Evolutionary conservation across 2,888 invertebrate species (phyloP).

Genomic region (Drosophila kanekoi): DNA sequence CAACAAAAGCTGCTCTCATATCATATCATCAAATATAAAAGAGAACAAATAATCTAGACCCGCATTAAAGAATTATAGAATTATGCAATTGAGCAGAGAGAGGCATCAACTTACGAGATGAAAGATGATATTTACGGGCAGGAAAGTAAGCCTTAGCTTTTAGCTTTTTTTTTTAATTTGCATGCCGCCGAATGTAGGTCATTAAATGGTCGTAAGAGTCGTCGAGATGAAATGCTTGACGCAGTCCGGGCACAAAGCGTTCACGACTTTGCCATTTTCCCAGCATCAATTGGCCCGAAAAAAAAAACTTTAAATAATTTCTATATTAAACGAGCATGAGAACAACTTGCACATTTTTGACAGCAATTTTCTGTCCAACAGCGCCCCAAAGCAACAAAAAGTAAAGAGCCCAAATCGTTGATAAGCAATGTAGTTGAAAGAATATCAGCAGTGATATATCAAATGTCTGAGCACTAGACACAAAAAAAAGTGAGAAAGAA

Average conservation of each 20-base stretch:
- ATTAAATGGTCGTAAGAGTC: slow-evolving; percentile 51
- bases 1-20: slow-evolving; percentile 68
- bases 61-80: slow-evolving; percentile 34
- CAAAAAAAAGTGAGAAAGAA: slow-evolving; percentile 4
- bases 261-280: slow-evolving; percentile 67
- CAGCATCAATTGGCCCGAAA: slow-evolving; percentile 48
- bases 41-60: slow-evolving; percentile 39
- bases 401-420: slow-evolving; percentile 32
- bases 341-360: slow-evolving; percentile 69
- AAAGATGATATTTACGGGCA: slow-evolving; percentile 14
- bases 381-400: slow-evolving; percentile 47
- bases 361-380: slow-evolving; percentile 59
- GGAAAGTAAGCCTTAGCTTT: slow-evolving; percentile 13
- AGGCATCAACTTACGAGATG: slow-evolving; percentile 4
- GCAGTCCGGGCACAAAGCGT: slow-evolving; percentile 43
- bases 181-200: slow-evolving; percentile 52
- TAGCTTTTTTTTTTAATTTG: slow-evolving; percentile 39
- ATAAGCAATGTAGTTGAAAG: slow-evolving; percentile 58
- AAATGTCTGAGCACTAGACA: slow-evolving; percentile 36
- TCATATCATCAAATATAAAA: slow-evolving; percentile 55
- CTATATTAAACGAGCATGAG: slow-evolving; percentile 76
- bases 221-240: slow-evolving; percentile 53
- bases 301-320: slow-evolving; percentile 72
- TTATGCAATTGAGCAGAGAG: slow-evolving; percentile 45
- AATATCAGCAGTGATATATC: slow-evolving; percentile 81